A percentile compares a stretch with the other conserved stretches of the same genome.
phyloP scores from a whole-genome alignment of 2,113 vertebrate species.

The Ammodytes marinus region DNA sequence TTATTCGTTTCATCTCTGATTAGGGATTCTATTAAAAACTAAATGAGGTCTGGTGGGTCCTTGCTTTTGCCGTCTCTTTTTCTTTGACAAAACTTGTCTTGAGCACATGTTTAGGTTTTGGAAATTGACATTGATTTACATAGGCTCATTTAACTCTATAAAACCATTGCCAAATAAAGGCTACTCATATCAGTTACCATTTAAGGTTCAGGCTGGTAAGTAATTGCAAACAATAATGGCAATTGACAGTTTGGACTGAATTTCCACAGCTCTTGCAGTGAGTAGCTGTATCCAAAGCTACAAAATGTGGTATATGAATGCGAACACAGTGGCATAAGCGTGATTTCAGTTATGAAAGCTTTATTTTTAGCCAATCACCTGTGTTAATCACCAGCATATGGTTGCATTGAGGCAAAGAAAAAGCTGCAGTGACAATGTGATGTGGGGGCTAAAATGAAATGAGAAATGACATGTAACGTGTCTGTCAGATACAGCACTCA shows the following conservation, averaged over 20 bases:
- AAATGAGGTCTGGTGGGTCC: conserved; percentile 71
- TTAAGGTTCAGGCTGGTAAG: background rate
- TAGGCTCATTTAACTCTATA: conserved; percentile 15
- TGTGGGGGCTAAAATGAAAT: conserved; percentile 6
- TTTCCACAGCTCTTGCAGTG: background rate
- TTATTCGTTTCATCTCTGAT: conserved; percentile 76
- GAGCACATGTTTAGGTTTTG: conserved; percentile 29
- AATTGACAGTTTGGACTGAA: background rate
- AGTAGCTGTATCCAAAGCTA: background rate
- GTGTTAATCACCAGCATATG: background rate
- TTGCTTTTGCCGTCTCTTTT: conserved; percentile 18
- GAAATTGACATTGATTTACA: conserved; percentile 20
- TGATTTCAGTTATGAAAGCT: background rate
- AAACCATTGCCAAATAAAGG: conserved; percentile 14
- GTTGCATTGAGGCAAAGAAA: conserved; percentile 10
- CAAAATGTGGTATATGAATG: background rate
- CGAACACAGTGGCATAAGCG: no score
- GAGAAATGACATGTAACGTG: conserved; percentile 3
- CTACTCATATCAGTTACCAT: conserved; percentile 27
- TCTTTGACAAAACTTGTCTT: conserved; percentile 14
- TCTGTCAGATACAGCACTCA: conserved; percentile 22
- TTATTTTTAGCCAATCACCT: background rate
- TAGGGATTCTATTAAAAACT: conserved; percentile 75
- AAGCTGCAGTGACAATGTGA: background rate
- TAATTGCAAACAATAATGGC: background rate